Evolutionary conservation across 2,113 vertebrate species (phyloP).

Genomic region (Limanda limanda): DNA sequence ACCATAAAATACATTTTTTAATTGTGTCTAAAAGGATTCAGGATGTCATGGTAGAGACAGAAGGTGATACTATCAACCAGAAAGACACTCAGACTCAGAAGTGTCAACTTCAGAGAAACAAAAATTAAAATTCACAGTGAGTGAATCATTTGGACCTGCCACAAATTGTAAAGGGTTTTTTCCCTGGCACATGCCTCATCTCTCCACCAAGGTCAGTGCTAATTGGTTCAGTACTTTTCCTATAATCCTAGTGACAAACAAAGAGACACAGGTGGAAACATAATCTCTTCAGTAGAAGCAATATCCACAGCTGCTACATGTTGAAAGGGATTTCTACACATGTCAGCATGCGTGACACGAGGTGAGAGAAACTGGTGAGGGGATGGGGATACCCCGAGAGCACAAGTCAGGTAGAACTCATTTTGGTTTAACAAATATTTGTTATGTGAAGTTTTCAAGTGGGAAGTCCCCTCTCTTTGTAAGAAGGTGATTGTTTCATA

Average conservation of each 20-base stretch:
- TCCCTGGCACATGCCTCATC: not conserved
- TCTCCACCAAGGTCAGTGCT: not conserved
- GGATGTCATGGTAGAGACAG: not conserved
- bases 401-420: not conserved
- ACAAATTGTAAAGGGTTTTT: not conserved
- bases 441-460: not conserved
- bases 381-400: not conserved
- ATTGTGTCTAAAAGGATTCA: conserved; percentile 18
- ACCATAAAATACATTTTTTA: conserved; percentile 27
- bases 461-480: not conserved
- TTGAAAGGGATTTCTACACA: not conserved
- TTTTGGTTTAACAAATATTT: not conserved
- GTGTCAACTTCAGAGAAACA: not conserved
- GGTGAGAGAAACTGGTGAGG: not conserved
- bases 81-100: not conserved
- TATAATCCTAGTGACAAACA: not conserved
- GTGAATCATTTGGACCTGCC: not conserved
- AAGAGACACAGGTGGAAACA: not conserved
- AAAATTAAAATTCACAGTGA: not conserved
- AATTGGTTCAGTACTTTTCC: not conserved
- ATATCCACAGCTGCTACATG: not conserved
- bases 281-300: not conserved
- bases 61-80: not conserved
- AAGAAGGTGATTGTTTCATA: not conserved
- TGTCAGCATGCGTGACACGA: not conserved